Conservation (phyloP, 2,113 vertebrate genomes). For the Solenodon paradoxus region DNA sequence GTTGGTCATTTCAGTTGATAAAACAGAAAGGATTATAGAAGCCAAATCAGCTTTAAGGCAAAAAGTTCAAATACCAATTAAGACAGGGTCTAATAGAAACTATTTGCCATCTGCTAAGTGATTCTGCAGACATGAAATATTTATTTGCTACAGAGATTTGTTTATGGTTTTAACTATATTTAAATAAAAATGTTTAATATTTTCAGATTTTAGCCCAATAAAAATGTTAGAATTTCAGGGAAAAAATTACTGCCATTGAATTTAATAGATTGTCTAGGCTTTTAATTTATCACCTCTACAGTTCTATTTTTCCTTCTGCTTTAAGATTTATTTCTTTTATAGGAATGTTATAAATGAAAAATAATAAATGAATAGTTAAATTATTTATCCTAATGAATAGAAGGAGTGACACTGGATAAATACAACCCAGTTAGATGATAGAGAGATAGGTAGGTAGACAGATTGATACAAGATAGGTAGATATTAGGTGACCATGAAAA, state of each 20-base stretch:
- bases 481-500: not conserved
- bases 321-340: not conserved
- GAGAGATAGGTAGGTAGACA: too few relatives aligned
- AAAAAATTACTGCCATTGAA: constrained; percentile 10
- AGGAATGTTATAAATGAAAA: not conserved
- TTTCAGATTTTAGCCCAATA: constrained; percentile 38
- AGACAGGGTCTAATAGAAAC: constrained; percentile 55
- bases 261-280: not conserved
- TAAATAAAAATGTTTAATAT: constrained; percentile 31
- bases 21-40: constrained; percentile 60
- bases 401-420: not conserved
- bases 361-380: not conserved
- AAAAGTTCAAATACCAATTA: constrained; percentile 72
- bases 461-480: too few relatives aligned
- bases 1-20: constrained; percentile 28
- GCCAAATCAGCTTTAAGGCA: constrained; percentile 59
- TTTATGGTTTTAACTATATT: constrained; percentile 56
- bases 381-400: constrained; percentile 3
- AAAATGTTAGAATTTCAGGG: not conserved
- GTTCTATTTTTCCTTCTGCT: not conserved
- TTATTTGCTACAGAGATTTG: constrained; percentile 44
- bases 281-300: not conserved
- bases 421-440: too few relatives aligned
- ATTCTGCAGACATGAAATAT: constrained; percentile 49
- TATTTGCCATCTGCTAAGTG: constrained; percentile 57